Conservation (phyloP, 2,113 vertebrate species). For the Brienomyrus brachyistius region DNA sequence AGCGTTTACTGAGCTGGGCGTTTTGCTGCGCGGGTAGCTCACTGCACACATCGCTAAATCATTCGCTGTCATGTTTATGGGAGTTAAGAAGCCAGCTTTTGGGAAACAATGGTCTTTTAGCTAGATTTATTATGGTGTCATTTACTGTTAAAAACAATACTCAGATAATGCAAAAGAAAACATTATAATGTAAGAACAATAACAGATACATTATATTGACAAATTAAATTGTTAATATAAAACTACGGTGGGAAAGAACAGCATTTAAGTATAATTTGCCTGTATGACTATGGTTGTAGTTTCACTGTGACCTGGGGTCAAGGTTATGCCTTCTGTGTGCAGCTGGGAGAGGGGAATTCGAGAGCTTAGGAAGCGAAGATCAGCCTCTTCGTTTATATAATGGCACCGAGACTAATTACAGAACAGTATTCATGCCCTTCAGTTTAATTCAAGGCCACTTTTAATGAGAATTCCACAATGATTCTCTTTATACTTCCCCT, state of each 20-base stretch:
- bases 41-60: neutral
- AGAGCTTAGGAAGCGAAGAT: constrained; percentile 32
- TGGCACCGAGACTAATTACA: constrained; percentile 31
- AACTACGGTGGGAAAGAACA: neutral
- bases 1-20: neutral
- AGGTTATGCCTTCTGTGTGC: constrained; percentile 43
- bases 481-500: constrained; percentile 37
- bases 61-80: neutral
- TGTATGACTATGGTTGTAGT: constrained; percentile 9
- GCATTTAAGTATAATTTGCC: neutral
- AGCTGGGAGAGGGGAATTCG: constrained; percentile 47
- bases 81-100: neutral
- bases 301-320: constrained; percentile 28
- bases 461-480: constrained; percentile 52
- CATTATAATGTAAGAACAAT: neutral
- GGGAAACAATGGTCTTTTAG: neutral
- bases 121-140: neutral
- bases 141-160: neutral
- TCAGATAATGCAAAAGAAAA: neutral
- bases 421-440: constrained; percentile 36
- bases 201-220: neutral
- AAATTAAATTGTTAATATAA: neutral
- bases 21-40: neutral
- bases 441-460: constrained; percentile 43
- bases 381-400: constrained; percentile 49